Conservation (phyloP, 2,797 vertebrate species). For the Melopsittacus undulatus region DNA sequence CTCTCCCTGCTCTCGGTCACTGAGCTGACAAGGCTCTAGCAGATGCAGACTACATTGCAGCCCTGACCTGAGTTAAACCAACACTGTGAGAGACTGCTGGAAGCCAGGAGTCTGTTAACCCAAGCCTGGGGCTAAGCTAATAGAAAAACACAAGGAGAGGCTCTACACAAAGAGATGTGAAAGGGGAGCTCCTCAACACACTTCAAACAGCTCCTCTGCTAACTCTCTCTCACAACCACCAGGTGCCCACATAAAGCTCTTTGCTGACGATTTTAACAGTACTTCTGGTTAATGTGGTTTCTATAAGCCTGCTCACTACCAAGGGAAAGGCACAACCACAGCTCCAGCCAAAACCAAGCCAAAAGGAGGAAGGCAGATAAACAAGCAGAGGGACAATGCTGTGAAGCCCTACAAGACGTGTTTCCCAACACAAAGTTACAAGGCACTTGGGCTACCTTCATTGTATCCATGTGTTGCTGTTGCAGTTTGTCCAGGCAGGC, state of each 20-base stretch:
- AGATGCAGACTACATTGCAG: background rate
- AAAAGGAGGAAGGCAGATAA: background rate
- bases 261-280: background rate
- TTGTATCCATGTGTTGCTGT: slow-evolving; percentile 10
- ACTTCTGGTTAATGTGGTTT: background rate
- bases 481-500: slow-evolving; percentile 22
- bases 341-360: background rate
- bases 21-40: background rate
- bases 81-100: background rate
- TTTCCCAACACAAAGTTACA: background rate
- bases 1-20: background rate
- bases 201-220: background rate
- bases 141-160: background rate
- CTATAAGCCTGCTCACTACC: background rate
- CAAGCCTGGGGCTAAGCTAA: background rate
- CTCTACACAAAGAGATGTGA: background rate
- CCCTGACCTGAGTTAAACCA: background rate
- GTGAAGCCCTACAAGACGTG: background rate
- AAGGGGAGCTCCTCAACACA: background rate
- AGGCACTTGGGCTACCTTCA: slow-evolving; percentile 73
- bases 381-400: too few species aligned
- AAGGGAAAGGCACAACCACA: background rate
- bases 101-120: rapidly evolving
- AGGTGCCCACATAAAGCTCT: background rate
- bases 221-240: background rate